These are phyloP conservation scores for Petrocephalus sullivani DNA, from an alignment of 2,797 vertebrate species.

Conservation along the genomic window DNA sequence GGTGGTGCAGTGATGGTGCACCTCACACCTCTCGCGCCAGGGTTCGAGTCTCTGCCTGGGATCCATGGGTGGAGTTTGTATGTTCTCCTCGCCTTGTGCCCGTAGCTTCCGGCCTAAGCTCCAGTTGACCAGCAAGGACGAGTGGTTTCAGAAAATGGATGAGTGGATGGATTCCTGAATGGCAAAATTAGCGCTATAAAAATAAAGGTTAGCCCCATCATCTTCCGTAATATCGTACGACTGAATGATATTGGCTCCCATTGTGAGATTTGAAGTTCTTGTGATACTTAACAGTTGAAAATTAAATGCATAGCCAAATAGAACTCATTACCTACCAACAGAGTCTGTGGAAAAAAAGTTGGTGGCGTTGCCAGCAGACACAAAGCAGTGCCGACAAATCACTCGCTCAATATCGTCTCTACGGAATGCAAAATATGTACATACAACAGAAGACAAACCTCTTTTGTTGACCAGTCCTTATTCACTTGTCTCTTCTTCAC, in stretches of 20 bases:
- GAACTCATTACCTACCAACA: background rate
- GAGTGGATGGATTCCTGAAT: background rate
- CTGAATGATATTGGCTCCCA: background rate
- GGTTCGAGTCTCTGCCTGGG: no score
- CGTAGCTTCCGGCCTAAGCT: no score
- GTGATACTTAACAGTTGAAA: background rate
- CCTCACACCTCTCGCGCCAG: no score
- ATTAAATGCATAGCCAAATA: background rate
- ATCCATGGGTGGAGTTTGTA: no score
- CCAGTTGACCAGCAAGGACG: no score
- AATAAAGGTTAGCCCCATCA: background rate
- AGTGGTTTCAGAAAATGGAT: no score
- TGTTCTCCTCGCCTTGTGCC: no score
- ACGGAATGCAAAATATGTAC: background rate
- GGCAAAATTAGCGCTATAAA: background rate
- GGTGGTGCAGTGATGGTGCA: no score
- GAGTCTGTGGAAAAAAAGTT: background rate
- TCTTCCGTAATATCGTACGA: background rate
- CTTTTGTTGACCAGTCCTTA: background rate
- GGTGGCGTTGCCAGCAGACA: background rate
- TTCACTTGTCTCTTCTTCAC: background rate
- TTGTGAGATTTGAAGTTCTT: background rate
- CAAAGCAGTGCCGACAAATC: background rate
- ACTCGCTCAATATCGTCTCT: background rate
- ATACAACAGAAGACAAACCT: background rate